Conservation (phyloP, 2,797 vertebrate genomes). For the Xiphophorus birchmanni region DNA sequence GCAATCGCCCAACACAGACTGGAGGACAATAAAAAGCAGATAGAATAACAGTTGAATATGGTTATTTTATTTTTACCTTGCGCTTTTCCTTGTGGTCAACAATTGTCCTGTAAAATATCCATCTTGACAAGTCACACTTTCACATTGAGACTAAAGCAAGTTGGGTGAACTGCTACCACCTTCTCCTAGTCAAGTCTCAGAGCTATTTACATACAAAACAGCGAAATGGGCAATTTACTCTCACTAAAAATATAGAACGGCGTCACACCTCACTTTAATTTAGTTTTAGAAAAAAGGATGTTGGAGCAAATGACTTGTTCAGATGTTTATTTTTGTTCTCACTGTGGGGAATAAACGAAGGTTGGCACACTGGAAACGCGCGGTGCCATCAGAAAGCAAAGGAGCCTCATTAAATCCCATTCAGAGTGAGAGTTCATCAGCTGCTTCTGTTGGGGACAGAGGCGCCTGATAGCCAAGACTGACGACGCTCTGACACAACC, state of each 20-base stretch:
- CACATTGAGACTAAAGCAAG: conserved; percentile 24
- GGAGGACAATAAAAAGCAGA: conserved; percentile 64
- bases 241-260: neutral
- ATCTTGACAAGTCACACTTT: conserved; percentile 52
- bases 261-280: neutral
- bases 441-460: conserved; percentile 58
- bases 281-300: conserved; percentile 7
- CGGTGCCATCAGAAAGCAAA: conserved; percentile 36
- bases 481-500: conserved; percentile 37
- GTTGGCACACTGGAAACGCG: conserved; percentile 32
- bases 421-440: conserved; percentile 59
- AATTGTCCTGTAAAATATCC: conserved; percentile 59
- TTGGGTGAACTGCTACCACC: conserved; percentile 18
- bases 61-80: conserved; percentile 65
- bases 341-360: conserved; percentile 7
- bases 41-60: conserved; percentile 62
- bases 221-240: neutral
- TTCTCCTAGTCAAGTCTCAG: neutral
- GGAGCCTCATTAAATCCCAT: conserved; percentile 41
- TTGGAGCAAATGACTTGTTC: conserved; percentile 32
- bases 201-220: neutral
- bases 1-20: conserved; percentile 65
- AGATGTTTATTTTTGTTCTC: conserved; percentile 27
- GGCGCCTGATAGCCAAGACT: conserved; percentile 31
- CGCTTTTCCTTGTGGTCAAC: conserved; percentile 68